A percentile compares a stretch with the other conserved stretches of the same genome.
Conservation (phyloP, 53 echinoderm and acorn worm species). For the Actinopyga echinites region DNA sequence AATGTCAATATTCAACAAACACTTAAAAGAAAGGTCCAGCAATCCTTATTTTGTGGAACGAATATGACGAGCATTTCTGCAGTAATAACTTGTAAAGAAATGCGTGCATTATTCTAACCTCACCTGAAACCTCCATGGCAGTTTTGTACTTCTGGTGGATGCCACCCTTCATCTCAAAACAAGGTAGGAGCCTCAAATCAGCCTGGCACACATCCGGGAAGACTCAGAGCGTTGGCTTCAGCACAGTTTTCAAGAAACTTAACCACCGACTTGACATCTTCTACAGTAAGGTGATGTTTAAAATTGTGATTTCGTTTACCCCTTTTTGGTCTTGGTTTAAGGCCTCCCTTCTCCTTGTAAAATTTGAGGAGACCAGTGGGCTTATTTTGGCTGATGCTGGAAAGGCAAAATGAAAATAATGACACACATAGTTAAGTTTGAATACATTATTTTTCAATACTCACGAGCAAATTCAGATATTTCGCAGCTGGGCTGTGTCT, state of each 20-base stretch:
- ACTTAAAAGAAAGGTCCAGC: too few species aligned
- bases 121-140: too few species aligned
- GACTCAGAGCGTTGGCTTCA: slow-evolving; percentile 27
- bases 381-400: slow-evolving; percentile 45
- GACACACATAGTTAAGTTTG: neutral
- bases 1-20: too few species aligned
- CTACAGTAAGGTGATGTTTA: slow-evolving; percentile 4
- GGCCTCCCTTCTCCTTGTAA: neutral
- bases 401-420: neutral
- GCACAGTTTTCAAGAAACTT: slow-evolving; percentile 48
- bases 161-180: neutral
- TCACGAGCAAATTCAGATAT: too few species aligned
- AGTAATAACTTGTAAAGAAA: too few species aligned
- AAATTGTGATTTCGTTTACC: slow-evolving; percentile 10
- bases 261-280: slow-evolving; percentile 33
- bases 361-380: neutral
- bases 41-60: too few species aligned
- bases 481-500: too few species aligned
- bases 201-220: slow-evolving; percentile 40
- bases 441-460: too few species aligned
- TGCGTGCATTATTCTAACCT: too few species aligned
- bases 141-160: too few species aligned
- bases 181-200: neutral
- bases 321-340: neutral
- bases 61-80: too few species aligned